Conservation (phyloP, 1,140 invertebrate species). For the Dendrolimus kikuchii region DNA sequence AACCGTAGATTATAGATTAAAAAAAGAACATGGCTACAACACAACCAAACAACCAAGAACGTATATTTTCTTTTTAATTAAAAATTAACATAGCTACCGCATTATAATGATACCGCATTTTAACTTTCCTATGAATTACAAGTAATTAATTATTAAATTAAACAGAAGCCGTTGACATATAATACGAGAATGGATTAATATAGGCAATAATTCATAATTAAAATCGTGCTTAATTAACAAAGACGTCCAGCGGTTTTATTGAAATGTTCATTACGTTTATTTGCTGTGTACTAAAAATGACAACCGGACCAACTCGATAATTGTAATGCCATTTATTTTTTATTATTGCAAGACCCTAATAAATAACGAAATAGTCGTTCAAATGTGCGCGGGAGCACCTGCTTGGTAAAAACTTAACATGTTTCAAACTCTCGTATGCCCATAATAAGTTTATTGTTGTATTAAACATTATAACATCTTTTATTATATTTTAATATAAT, state of each 20-base stretch:
- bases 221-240: constrained; percentile 13
- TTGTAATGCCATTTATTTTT: constrained; percentile 53
- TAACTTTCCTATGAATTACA: no score
- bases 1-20: no score
- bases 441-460: constrained; percentile 34
- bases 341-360: constrained; percentile 31
- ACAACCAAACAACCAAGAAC: no score
- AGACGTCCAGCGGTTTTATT: constrained; percentile 26
- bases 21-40: no score
- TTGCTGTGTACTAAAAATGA: constrained; percentile 22
- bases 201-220: no score
- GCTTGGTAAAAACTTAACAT: constrained; percentile 41
- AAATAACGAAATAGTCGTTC: constrained; percentile 37
- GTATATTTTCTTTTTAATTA: no score
- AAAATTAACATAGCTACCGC: no score
- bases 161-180: no score
- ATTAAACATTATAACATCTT: not conserved
- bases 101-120: no score
- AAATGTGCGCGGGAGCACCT: constrained; percentile 44
- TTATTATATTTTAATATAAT: no score
- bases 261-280: constrained; percentile 22
- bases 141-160: no score
- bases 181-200: no score
- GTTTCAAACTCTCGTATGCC: constrained; percentile 14
- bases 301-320: constrained; percentile 41